A percentile compares a stretch with the other conserved stretches of the same genome.
These are phyloP conservation scores for Globicephala melas DNA, from an alignment of 2,113 vertebrate species.

Conservation along the genomic window DNA sequence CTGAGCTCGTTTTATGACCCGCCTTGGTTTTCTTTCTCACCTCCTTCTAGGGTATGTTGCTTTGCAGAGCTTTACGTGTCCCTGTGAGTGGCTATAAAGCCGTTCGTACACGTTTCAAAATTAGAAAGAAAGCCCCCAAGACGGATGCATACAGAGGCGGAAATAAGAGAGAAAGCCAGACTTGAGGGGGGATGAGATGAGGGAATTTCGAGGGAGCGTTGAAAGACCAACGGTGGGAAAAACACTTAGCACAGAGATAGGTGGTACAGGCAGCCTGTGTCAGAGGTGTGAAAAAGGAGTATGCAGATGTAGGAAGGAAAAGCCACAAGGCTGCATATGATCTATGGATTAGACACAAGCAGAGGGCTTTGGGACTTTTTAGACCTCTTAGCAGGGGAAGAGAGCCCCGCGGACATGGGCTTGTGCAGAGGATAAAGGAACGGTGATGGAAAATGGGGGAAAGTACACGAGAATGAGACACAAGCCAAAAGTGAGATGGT, in stretches of 20 bases:
- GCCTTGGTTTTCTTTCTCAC: background rate
- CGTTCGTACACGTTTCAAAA: background rate
- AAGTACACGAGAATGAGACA: background rate
- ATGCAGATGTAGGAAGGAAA: background rate
- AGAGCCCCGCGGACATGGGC: background rate
- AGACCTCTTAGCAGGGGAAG: background rate
- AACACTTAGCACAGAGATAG: background rate
- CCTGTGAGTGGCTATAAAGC: background rate
- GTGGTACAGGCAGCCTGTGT: background rate
- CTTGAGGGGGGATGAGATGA: background rate
- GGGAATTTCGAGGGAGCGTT: background rate
- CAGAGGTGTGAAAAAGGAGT: background rate
- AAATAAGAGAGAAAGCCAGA: background rate
- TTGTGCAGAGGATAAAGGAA: accelerated
- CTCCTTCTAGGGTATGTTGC: background rate
- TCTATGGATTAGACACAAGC: background rate
- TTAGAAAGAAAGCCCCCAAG: background rate
- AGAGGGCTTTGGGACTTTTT: no score
- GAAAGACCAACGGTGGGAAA: background rate
- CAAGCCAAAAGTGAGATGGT: background rate
- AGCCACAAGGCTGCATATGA: background rate
- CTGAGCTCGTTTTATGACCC: background rate
- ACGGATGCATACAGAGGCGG: background rate
- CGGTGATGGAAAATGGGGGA: background rate
- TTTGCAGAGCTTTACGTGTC: no score